phyloP scores from a whole-genome alignment of 1,140 invertebrate genomes.

The Chlorops oryzae region DNA sequence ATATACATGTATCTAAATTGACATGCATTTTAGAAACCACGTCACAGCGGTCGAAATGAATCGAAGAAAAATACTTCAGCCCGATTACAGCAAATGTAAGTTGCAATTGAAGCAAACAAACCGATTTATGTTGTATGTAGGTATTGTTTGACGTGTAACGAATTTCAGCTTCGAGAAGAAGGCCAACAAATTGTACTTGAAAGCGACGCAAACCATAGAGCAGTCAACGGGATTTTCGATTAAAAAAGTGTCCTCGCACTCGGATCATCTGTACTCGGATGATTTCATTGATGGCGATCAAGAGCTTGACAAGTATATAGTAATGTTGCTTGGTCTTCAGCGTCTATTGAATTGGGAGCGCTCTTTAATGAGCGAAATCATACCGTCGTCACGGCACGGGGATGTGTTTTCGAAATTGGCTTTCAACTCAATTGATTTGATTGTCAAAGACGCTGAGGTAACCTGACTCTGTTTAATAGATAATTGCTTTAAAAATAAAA shows the following conservation, averaged over 20 bases:
- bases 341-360: slow-evolving; percentile 84
- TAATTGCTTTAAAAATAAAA: not conserved
- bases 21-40: slow-evolving; percentile 30
- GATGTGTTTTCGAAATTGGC: slow-evolving; percentile 81
- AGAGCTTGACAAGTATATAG: slow-evolving; percentile 81
- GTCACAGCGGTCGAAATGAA: slow-evolving; percentile 39
- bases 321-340: slow-evolving; percentile 79
- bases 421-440: slow-evolving; percentile 73
- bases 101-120: not conserved
- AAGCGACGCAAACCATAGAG: slow-evolving; percentile 74
- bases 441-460: slow-evolving; percentile 81
- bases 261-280: slow-evolving; percentile 50
- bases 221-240: slow-evolving; percentile 62
- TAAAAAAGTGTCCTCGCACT: slow-evolving; percentile 47
- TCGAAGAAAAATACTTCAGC: slow-evolving; percentile 44
- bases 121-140: not conserved
- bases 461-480: not conserved
- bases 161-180: slow-evolving; percentile 67
- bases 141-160: too few relatives aligned
- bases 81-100: slow-evolving; percentile 43
- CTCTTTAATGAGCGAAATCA: slow-evolving; percentile 73
- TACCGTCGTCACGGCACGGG: slow-evolving; percentile 72
- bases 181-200: slow-evolving; percentile 78
- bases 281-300: slow-evolving; percentile 69
- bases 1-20: too few relatives aligned